phyloP scores from a whole-genome alignment of 2,797 vertebrate species.

The Thamnophis elegans region DNA sequence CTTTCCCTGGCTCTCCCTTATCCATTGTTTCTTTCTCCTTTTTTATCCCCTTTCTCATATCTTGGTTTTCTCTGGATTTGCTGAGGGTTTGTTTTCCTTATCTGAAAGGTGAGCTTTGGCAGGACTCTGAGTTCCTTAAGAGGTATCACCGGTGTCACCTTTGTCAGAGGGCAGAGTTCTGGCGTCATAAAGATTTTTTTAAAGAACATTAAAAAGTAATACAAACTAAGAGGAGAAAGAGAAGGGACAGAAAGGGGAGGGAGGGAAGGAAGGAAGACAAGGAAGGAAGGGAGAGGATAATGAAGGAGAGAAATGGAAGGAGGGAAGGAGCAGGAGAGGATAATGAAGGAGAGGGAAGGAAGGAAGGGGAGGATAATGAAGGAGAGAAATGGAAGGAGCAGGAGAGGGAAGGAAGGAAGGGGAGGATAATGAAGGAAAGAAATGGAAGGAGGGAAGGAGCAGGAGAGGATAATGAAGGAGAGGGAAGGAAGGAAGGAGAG shows the following conservation, averaged over 20 bases:
- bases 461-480: too few species aligned
- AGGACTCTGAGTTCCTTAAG: background rate
- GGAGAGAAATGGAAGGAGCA: too few species aligned
- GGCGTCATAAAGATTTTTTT: background rate
- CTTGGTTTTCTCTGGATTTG: background rate
- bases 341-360: too few species aligned
- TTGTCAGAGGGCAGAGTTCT: background rate
- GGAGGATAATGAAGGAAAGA: too few species aligned
- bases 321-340: too few species aligned
- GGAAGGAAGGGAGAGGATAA: too few species aligned
- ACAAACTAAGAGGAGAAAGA: background rate
- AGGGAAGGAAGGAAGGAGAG: too few species aligned
- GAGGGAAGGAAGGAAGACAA: too few species aligned
- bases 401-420: too few species aligned
- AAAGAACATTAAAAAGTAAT: background rate
- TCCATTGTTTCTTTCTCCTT: background rate
- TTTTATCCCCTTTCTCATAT: background rate
- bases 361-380: too few species aligned
- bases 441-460: too few species aligned
- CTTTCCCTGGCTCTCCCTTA: background rate
- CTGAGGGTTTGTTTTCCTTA: background rate
- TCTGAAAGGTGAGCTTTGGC: background rate
- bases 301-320: too few species aligned
- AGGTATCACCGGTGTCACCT: background rate
- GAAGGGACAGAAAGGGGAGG: background rate